Evolutionary conservation across 1,140 invertebrate species (phyloP), one percentile per base, ranked within the genome.

Genomic region (Papilio glaucus): DNA sequence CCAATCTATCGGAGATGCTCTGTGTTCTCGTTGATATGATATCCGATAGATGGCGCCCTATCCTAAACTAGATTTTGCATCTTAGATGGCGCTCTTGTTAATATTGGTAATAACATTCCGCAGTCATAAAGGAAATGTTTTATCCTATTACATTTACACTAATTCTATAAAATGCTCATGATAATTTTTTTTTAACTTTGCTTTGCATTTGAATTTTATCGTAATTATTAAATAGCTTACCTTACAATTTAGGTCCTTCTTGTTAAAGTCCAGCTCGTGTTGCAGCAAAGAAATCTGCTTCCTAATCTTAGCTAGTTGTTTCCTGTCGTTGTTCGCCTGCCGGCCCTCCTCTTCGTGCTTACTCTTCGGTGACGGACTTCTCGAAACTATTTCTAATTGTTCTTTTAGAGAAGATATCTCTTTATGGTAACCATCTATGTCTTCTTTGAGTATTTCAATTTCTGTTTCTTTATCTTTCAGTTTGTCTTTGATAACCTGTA

Each of bases 281-380:
- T 95, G 94, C 49, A 95, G 79, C 80, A 94, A 90, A 63, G 92
- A 85, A 39, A 95, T 94, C 80, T 96, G 94, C 72, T 95, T 94
- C 68, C 87, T 86, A 15, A 94, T 93, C 76, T 88, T 93, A 0
- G 81, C 83, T 8, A 94, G 60, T 38, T 92, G 89, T 63, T 84
- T 87, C 77, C 88, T 89, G 49, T 92, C 89, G 21, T 69, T 81
- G 26, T 65, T 81, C 1, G 85, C 80, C 24, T 86, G 83, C 33
- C 85, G 71, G 53, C 86, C 82, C 8, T 85, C 84, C 1, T 86
- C 83, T 8, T 75, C 78, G 77, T 77, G 90, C 89, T 84, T 93
- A 75, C 18, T 90, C 62, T 72, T 77, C 15, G 90, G 90, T 7
- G 91, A 93, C 0, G 91, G 91, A 79, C 89, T 93, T 0, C 89